Percentiles rank a stretch among this genome's conserved stretches.
Conservation (phyloP, 1,140 invertebrate genomes). For the Amphibalanus amphitrite region DNA sequence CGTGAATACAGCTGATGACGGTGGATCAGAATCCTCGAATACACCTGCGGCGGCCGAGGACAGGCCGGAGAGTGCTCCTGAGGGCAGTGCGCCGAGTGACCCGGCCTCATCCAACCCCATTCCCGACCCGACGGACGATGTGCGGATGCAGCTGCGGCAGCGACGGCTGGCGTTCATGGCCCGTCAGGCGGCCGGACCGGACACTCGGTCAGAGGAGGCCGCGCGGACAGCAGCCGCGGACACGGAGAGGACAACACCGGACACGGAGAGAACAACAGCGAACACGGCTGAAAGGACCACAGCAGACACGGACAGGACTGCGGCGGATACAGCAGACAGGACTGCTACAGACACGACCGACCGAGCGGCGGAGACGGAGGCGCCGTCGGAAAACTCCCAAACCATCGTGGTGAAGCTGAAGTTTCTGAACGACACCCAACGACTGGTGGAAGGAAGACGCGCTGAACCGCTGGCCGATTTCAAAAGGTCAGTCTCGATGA, state of each 20-base stretch:
- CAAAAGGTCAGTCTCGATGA: conserved; percentile 56
- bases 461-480: conserved; percentile 62
- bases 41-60: too few relatives aligned
- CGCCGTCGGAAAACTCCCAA: conserved; percentile 15
- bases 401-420: conserved; percentile 57
- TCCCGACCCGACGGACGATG: not conserved
- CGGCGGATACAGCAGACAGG: not conserved
- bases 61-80: too few relatives aligned
- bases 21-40: too few relatives aligned
- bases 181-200: too few relatives aligned
- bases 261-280: too few relatives aligned
- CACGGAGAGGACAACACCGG: not conserved
- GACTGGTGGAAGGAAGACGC: conserved; percentile 52
- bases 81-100: not conserved
- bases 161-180: not conserved
- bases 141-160: not conserved
- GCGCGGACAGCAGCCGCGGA: too few relatives aligned
- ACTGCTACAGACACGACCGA: not conserved
- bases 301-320: not conserved
- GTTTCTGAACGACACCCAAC: conserved; percentile 68
- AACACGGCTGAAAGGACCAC: not conserved
- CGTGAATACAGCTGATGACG: too few relatives aligned
- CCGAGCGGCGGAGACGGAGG: not conserved
- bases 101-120: too few relatives aligned
- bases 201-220: too few relatives aligned